Evolutionary conservation across 2,888 invertebrate genomes (phyloP).

Genomic region (Pheosia gnoma): DNA sequence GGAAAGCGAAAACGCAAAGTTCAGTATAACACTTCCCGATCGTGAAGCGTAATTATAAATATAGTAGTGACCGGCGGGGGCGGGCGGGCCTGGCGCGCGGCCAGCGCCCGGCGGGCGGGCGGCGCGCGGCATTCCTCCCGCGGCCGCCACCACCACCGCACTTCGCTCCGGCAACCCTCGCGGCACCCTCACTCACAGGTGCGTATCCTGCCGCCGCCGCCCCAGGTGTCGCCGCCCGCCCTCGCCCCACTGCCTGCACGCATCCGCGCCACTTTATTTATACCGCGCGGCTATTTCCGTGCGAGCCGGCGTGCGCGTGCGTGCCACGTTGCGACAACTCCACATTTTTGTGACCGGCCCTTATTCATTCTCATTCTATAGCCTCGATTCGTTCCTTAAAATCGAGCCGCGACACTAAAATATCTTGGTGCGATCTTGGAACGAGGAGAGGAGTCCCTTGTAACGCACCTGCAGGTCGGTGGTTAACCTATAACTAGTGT

Average conservation of each 20-base stretch:
- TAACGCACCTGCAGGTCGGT: neutral
- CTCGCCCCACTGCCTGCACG: neutral
- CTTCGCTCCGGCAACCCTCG: conserved; percentile 7
- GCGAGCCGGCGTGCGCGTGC: conserved; percentile 15
- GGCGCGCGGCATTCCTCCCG: conserved; percentile 30
- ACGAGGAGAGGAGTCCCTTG: neutral
- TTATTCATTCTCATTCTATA: conserved; percentile 7
- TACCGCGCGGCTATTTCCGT: conserved; percentile 31
- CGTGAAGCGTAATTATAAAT: conserved; percentile 43
- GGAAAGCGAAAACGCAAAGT: conserved; percentile 21
- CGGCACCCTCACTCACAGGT: conserved; percentile 2
- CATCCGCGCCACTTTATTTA: conserved; percentile 23
- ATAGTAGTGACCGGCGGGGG: conserved; percentile 27
- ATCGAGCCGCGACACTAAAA: neutral
- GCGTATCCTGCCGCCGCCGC: conserved; percentile 2
- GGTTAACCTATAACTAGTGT: neutral
- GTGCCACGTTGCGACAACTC: conserved; percentile 23
- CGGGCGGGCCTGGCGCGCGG: conserved; percentile 37
- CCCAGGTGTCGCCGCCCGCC: conserved; percentile 5
- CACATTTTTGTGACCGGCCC: conserved; percentile 17
- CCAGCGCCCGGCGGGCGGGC: conserved; percentile 21
- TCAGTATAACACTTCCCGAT: conserved; percentile 19
- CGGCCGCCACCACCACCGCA: conserved; percentile 19
- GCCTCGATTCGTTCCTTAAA: conserved; percentile 1
- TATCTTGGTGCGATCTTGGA: neutral